Base-by-base conservation (phyloP, 1,140 invertebrate species). In the Leptinotarsa texana region DNA sequence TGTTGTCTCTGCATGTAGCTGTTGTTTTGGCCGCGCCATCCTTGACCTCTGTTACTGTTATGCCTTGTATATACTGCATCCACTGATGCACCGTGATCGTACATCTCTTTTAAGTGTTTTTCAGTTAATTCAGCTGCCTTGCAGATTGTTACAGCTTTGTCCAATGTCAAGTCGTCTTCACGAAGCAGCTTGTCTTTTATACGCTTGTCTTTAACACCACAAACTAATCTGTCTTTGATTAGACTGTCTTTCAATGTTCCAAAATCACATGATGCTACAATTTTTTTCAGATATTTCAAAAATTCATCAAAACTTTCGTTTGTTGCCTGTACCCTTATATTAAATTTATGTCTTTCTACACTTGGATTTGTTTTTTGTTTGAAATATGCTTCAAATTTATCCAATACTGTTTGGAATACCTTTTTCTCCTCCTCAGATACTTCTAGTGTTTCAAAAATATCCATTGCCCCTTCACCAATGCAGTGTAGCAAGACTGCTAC, bases 111-210 rank as follows among this genome's bases (percentile, higher is more conserved):
- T 17, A 57, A 17, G n/a, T 57, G 51, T 57, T 57, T 57, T 17
- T 57, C 51, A n/a, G 13, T 17, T 57, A 17, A 13, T n/a, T 57
- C 51, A 57, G 51, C 51, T 57, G 51, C 51, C n/a, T 57, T 57
- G 51, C 51, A 57, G 13, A 57, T 57, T 57, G 13, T n/a, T 57
- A 57, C n/a, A 13, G 51, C 51, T n/a, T 57, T 57, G n/a, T 57
- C 51, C n/a, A 57, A 57, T 57, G 13, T n/a, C 51, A 57, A 57
- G n/a, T 57, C n/a, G 13, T 57, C 51, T 57, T 57, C 51, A 57
- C 51, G 51, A n/a, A 57, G 51, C n/a, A 57, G 51, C n/a, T n/a
- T 57, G n/a, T 57, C 51, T 57, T 57, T 57, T 6, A 57, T 57
- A 17, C 51, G 13, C 51, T 57, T 57, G 51, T 57, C 51, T 17